Evolutionary conservation across 92 coral and sea anemone genomes (phyloP), one percentile per base, ranked within the genome.

Genomic region (Parazoanthus darwini): DNA sequence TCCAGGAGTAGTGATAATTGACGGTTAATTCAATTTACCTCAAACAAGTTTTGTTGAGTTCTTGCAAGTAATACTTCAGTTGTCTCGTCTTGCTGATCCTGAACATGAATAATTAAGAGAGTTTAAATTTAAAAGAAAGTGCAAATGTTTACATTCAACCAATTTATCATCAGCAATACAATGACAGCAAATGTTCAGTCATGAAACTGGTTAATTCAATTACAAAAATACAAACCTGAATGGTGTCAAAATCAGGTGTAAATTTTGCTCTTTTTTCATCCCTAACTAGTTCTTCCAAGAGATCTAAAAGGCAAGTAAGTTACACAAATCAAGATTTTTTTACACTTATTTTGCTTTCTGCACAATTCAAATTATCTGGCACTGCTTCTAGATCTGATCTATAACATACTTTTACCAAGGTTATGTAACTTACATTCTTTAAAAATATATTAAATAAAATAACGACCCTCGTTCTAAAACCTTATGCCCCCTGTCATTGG

Each of bases 81-180:
- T 54, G 99, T 95, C 48, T 97, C 99, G 89, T 97, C 94, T 82
- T 97, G 88, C 80, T 95, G 96, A 80, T 97, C 96, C 99, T 97
- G 9, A 15, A 82, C 74, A 38, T 58, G 16, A 54, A 59, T 25
- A 81, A 74, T 51, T 63, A 38, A 29, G 33, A 29, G 33, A 29
- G 33, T 29, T 29, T 29, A 29, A 29, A 29, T 29, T 29, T 44
- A 46, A 51, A 56, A 48, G 20, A 78, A 50, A 18, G 71, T 8
- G 29, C 63, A 43, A 78, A 78, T 42, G 22, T 78, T 74, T 74
- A 74, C 43, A 29, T 29, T 29, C 33, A 13, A 33, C 23, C 8
- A 35, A 74, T 13, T 54, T 54, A 13, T 13, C 14, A 15, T 54
- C 59, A 54, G 20, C 20, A 54, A 13, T 13, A 54, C 51, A 54